Conservation (phyloP, 2,113 vertebrate species). For the Prochilodus magdalenae region DNA sequence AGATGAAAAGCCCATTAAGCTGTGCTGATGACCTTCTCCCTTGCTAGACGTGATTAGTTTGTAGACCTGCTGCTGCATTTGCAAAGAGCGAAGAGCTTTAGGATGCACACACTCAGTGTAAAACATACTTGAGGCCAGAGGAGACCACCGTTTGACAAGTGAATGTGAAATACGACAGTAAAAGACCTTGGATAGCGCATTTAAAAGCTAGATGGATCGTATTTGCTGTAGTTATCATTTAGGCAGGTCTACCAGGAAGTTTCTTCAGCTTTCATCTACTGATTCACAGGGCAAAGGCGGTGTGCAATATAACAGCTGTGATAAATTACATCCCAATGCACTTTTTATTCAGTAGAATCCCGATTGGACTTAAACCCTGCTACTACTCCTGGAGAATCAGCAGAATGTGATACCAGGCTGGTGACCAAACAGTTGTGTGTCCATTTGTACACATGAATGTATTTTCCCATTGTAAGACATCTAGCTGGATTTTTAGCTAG, state of each 20-base stretch:
- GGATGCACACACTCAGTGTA: conserved; percentile 6
- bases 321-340: no score
- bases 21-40: conserved; percentile 59
- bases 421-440: not conserved
- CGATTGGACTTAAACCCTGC: no score
- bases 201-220: not conserved
- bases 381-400: not conserved
- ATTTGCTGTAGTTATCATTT: no score
- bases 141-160: not conserved
- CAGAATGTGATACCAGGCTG: not conserved
- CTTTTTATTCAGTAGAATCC: no score
- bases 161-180: not conserved
- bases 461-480: not conserved
- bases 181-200: not conserved
- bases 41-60: conserved; percentile 45
- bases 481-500: not conserved
- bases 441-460: not conserved
- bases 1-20: conserved; percentile 64
- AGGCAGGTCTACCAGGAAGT: no score
- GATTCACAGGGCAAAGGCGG: no score
- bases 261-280: no score
- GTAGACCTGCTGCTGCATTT: conserved; percentile 27
- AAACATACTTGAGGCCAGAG: not conserved
- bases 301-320: no score
- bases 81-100: conserved; percentile 2